phyloP scores from a whole-genome alignment of 1,140 invertebrate species.

The Orussus abietinus region DNA sequence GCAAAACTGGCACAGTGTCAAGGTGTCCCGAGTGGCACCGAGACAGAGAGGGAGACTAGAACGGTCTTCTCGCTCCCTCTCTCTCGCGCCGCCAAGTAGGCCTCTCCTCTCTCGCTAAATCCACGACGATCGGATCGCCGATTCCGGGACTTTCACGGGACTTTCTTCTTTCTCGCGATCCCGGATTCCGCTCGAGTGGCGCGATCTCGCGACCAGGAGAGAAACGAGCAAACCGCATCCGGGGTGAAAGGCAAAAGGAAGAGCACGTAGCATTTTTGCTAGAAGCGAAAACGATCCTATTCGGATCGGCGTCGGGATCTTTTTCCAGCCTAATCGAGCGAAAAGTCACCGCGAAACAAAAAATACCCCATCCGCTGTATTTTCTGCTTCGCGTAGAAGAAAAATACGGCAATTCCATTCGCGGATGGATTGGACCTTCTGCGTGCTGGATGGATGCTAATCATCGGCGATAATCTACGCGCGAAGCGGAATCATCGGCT shows the following conservation, averaged over 20 bases:
- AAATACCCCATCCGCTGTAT: too few species aligned
- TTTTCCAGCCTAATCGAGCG: too few species aligned
- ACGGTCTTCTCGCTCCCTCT: slow-evolving; percentile 2
- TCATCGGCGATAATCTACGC: too few species aligned
- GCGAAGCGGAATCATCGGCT: too few species aligned
- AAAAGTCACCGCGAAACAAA: too few species aligned
- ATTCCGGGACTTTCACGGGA: slow-evolving; percentile 35
- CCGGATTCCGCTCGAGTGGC: slow-evolving; percentile 7
- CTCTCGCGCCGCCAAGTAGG: neutral
- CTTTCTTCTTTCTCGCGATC: slow-evolving; percentile 36
- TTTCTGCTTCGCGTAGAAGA: too few species aligned
- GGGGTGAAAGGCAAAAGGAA: slow-evolving; percentile 30
- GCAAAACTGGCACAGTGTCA: slow-evolving; percentile 46
- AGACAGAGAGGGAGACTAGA: neutral
- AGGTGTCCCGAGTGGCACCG: slow-evolving; percentile 24
- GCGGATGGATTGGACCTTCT: too few species aligned
- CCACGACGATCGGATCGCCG: slow-evolving; percentile 8
- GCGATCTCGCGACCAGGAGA: slow-evolving; percentile 9
- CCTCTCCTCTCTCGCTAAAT: slow-evolving; percentile 10
- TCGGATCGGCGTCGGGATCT: too few species aligned
- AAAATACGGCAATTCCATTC: too few species aligned
- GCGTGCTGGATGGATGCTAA: too few species aligned
- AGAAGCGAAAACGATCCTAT: too few species aligned
- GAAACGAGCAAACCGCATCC: slow-evolving; percentile 17
- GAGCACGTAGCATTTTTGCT: too few species aligned